These are phyloP conservation scores for Acropora tenuis DNA, from an alignment of 64 coral and sea anemone species.

Conservation along the genomic window DNA sequence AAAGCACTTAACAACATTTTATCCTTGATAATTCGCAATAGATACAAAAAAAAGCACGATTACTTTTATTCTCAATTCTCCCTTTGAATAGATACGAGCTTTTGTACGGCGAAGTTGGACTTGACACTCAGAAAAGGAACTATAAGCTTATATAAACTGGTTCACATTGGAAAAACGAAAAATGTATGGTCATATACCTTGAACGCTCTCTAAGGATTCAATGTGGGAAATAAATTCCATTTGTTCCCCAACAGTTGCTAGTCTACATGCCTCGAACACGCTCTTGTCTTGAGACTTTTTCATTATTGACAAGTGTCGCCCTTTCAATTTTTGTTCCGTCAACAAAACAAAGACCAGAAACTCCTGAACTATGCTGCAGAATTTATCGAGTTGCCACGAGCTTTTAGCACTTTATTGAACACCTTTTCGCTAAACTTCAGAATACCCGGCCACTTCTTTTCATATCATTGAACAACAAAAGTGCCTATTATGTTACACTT, in stretches of 20 bases:
- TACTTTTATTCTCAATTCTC: not conserved
- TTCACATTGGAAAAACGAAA: not conserved
- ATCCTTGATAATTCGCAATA: constrained; percentile 1
- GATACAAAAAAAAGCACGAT: not conserved
- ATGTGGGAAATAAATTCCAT: constrained; percentile 19
- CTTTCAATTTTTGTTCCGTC: no score
- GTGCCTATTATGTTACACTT: no score
- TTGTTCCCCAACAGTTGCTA: constrained; percentile 12
- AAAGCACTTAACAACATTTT: not conserved
- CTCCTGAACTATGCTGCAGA: not conserved
- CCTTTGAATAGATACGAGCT: not conserved
- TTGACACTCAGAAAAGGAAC: not conserved
- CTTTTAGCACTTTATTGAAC: no score
- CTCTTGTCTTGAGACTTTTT: constrained; percentile 20
- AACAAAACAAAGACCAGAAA: not conserved
- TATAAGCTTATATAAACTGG: no score
- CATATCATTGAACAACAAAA: no score
- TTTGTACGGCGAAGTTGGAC: constrained; percentile 7
- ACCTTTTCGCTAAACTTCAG: no score
- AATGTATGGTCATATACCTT: constrained; percentile 16
- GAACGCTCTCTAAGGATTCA: constrained; percentile 18
- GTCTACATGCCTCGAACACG: constrained; percentile 8
- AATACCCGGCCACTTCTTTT: no score
- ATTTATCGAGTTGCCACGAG: no score
- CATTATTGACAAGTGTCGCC: constrained; percentile 13